Conservation (phyloP, 1,140 invertebrate genomes). For the Lasaia peninsularis region DNA sequence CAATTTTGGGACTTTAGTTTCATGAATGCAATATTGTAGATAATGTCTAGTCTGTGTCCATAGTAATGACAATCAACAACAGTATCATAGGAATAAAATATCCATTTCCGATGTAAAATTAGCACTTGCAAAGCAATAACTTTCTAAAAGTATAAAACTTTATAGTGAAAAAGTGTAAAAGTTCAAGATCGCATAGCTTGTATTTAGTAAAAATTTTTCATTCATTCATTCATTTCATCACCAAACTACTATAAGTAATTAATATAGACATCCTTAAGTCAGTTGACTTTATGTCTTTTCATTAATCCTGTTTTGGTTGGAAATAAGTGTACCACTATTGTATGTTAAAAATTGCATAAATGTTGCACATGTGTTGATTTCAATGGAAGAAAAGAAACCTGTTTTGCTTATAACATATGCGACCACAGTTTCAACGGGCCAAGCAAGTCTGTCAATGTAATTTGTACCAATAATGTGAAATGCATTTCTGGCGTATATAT, state of each 20-base stretch:
- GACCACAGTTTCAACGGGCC: constrained; percentile 45
- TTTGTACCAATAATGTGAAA: constrained; percentile 61
- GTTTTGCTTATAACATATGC: constrained; percentile 57
- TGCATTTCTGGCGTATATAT: constrained; percentile 56
- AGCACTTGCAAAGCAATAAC: background rate
- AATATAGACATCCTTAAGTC: too few species aligned
- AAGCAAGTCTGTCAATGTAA: constrained; percentile 61
- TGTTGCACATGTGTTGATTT: constrained; percentile 65
- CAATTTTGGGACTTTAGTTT: too few species aligned
- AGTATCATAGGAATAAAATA: too few species aligned
- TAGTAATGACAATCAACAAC: too few species aligned
- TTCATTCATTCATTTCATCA: constrained; percentile 8
- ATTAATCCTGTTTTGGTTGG: constrained; percentile 44
- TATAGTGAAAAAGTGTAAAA: background rate
- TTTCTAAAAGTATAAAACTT: background rate
- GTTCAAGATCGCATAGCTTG: background rate
- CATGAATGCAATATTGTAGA: too few species aligned
- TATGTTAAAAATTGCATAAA: constrained; percentile 69
- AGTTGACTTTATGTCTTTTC: constrained; percentile 42
- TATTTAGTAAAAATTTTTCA: background rate
- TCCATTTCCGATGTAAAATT: background rate
- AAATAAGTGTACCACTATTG: constrained; percentile 58
- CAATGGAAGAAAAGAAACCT: constrained; percentile 71
- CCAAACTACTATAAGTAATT: constrained; percentile 18
- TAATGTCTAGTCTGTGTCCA: too few species aligned